Evolutionary conservation across 2,113 vertebrate species (phyloP).

Genomic region (Camelus dromedarius): DNA sequence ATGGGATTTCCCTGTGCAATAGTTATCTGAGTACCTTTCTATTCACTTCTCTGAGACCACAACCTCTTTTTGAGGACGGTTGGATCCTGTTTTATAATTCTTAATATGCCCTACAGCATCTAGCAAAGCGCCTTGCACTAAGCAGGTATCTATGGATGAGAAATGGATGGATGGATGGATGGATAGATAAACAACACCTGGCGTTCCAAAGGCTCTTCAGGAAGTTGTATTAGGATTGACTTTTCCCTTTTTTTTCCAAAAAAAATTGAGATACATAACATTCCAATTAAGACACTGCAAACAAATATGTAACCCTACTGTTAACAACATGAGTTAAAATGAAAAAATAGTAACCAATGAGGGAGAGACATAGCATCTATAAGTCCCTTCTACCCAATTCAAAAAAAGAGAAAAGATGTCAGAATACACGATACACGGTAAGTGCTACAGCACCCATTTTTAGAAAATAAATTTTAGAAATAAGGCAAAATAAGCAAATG

Average conservation of each 20-base stretch:
- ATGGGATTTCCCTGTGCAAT: background rate
- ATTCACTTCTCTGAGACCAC: background rate
- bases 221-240: background rate
- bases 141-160: background rate
- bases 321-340: conserved; percentile 39
- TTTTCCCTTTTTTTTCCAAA: background rate
- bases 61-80: conserved; percentile 25
- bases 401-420: background rate
- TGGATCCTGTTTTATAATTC: background rate
- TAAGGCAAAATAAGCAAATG: background rate
- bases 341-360: background rate
- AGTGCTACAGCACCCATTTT: background rate
- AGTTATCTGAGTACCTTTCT: background rate
- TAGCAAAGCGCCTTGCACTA: background rate
- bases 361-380: background rate
- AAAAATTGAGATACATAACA: background rate
- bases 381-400: background rate
- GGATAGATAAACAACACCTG: background rate
- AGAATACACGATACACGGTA: background rate
- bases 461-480: conserved; percentile 13
- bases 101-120: background rate
- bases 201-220: background rate
- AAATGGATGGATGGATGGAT: background rate
- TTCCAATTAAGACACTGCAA: conserved; percentile 32
- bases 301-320: background rate